Base-by-base conservation (phyloP, 2,888 invertebrate species). In the Resseliella maxima region DNA sequence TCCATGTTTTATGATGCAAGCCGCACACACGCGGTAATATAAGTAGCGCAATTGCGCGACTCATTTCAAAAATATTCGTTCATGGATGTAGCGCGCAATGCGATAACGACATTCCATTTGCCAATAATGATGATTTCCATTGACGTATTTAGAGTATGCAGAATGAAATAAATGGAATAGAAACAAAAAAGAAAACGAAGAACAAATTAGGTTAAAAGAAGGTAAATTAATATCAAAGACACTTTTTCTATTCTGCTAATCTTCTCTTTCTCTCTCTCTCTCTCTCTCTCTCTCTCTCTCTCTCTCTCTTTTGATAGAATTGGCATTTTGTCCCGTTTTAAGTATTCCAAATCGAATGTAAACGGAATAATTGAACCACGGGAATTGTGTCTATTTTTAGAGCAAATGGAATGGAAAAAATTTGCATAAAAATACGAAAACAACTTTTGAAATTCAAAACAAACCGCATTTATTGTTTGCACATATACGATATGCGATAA, bases 1-100 rank as follows among this genome's bases (percentile, higher is more conserved):
- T 72, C 72, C 27, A 72, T 31, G 31, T 72, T 72, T 72, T 31
- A 72, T 72, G 72, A 72, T 72, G 72, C 72, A 72, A 72, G 31
- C 72, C 27, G 72, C 31, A 31, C 31, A 50, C 50, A 72, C 72
- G 31, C 72, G 72, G 72, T 35, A 15, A 1, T n/a, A n/a, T 31
- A 72, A 72, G 72, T 72, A 72, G 72, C 31, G 10, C 72, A 72
- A 18, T 72, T 72, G 72, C 72, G 31, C 31, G 15, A 31, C 31
- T 27, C 31, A 72, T 27, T 31, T 10, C 72, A 18, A 72, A 72
- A 72, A 27, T 72, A 72, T 72, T 50, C 12, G 1, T 27, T 72
- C 31, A 72, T 72, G 72, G 27, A 72, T 72, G 31, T 35, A 72
- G 31, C 31, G 31, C 31, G n/a, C 18, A 24, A 15, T 35, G 15